Percentiles rank a stretch among this genome's conserved stretches.
Conservation (phyloP, 1,140 invertebrate species). For the Tetragnatha versicolor region DNA sequence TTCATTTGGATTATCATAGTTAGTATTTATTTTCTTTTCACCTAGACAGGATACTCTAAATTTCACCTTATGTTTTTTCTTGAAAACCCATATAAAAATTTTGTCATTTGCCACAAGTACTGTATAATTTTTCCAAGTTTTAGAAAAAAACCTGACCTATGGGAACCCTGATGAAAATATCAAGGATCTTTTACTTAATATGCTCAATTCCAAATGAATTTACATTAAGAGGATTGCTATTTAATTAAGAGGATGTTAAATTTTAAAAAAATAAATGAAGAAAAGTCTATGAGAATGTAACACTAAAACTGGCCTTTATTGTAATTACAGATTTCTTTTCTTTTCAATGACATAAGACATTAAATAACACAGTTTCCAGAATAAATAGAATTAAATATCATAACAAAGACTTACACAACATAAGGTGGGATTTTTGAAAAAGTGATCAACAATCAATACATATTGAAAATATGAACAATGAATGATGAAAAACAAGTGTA, state of each 20-base stretch:
- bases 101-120: neutral
- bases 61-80: no score
- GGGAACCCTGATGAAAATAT: neutral
- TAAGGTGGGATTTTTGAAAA: conserved; percentile 53
- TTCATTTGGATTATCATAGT: no score
- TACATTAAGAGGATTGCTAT: neutral
- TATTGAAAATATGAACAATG: conserved; percentile 51
- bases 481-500: conserved; percentile 38
- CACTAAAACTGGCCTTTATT: conserved; percentile 57
- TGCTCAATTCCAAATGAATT: neutral
- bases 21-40: no score
- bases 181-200: neutral
- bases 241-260: neutral
- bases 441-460: conserved; percentile 50
- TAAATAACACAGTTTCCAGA: conserved; percentile 54
- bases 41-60: no score
- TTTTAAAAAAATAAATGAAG: neutral
- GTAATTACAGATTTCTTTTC: conserved; percentile 46
- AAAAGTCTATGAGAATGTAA: conserved; percentile 1
- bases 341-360: conserved; percentile 42
- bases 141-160: neutral
- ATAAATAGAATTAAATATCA: conserved; percentile 57
- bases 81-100: neutral
- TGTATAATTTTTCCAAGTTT: neutral
- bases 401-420: conserved; percentile 55